These are phyloP conservation scores for Chrysina gloriosa DNA, from an alignment of 2,888 invertebrate species.

Conservation along the genomic window DNA sequence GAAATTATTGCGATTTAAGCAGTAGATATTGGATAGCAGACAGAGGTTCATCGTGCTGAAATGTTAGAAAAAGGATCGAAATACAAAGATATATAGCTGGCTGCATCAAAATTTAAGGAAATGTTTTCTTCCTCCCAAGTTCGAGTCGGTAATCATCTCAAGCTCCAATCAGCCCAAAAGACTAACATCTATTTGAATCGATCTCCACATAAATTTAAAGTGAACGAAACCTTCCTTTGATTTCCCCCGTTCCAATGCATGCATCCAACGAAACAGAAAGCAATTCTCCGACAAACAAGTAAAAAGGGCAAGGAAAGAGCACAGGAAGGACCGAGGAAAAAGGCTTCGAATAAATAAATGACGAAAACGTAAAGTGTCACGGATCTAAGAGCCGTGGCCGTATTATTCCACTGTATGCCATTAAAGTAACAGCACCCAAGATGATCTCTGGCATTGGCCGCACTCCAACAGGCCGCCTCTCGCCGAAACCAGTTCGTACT, in stretches of 20 bases:
- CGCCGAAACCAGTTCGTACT: conserved; percentile 6
- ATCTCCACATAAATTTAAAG: too few relatives aligned
- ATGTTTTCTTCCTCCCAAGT: too few relatives aligned
- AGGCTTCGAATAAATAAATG: conserved; percentile 19
- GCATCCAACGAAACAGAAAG: too few relatives aligned
- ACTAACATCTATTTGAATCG: too few relatives aligned
- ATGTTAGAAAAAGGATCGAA: too few relatives aligned
- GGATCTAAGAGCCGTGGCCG: conserved; percentile 25
- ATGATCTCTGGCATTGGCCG: conserved; percentile 57
- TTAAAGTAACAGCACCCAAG: conserved; percentile 55
- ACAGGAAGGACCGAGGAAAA: not conserved
- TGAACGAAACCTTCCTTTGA: too few relatives aligned
- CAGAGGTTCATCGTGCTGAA: not conserved
- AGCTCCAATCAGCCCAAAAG: too few relatives aligned
- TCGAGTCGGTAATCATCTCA: too few relatives aligned
- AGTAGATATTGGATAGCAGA: not conserved
- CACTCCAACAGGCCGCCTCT: conserved; percentile 60
- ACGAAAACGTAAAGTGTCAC: conserved; percentile 34
- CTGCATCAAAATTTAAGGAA: too few relatives aligned
- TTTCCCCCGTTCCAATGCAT: too few relatives aligned
- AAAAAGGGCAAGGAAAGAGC: conserved; percentile 7
- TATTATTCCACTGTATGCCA: conserved; percentile 44
- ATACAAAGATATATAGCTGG: too few relatives aligned
- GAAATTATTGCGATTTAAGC: conserved; percentile 1
- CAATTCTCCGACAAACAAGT: too few relatives aligned